These are phyloP conservation scores for Hippocampus barbouri DNA, from an alignment of 2,113 vertebrate species.

Conservation along the genomic window DNA sequence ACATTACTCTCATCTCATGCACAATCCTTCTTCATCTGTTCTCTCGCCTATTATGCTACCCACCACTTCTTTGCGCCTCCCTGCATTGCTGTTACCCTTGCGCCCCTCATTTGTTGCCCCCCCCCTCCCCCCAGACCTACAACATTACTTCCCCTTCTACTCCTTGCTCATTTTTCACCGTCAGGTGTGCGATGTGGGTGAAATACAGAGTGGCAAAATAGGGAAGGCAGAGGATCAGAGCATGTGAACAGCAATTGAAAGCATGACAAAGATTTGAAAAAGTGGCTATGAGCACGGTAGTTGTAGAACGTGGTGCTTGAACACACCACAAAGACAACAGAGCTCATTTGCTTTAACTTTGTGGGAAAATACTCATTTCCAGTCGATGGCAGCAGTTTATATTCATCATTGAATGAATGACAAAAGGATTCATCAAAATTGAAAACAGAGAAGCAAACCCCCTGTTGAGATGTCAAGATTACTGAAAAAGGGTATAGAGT, in stretches of 20 bases:
- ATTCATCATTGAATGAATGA: too few relatives aligned
- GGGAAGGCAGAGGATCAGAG: constrained; percentile 12
- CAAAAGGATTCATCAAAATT: too few relatives aligned
- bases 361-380: too few relatives aligned
- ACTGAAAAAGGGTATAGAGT: too few relatives aligned
- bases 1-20: constrained; percentile 16
- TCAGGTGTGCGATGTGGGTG: constrained; percentile 46
- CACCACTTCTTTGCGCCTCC: constrained; percentile 13
- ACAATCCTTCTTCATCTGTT: constrained; percentile 27
- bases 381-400: too few relatives aligned
- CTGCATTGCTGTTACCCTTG: not conserved
- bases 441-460: too few relatives aligned
- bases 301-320: constrained; percentile 16
- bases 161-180: constrained; percentile 44
- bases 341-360: not conserved
- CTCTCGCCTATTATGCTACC: constrained; percentile 12
- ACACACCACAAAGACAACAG: not conserved
- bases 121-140: constrained; percentile 15
- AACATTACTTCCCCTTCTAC: constrained; percentile 34
- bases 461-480: too few relatives aligned
- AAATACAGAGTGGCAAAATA: constrained; percentile 42
- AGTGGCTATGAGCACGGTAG: constrained; percentile 29
- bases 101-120: constrained; percentile 17
- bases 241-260: constrained; percentile 31
- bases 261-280: constrained; percentile 38